Percentiles rank a stretch among this genome's conserved stretches.
Evolutionary conservation across 2,113 vertebrate genomes (phyloP).

Genomic region (Platichthys stellatus): DNA sequence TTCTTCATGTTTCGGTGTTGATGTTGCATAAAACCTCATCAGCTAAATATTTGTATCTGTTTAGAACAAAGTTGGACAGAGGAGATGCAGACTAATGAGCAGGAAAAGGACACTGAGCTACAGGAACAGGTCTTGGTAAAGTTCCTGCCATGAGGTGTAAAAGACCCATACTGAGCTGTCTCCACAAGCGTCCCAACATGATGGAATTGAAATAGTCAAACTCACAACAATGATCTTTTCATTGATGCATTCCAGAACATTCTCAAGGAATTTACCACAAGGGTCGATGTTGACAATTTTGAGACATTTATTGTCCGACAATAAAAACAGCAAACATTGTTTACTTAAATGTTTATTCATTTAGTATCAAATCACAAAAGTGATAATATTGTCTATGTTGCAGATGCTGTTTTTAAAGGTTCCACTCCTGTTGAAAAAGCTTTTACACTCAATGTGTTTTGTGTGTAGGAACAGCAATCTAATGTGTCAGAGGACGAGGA

Average conservation of each 20-base stretch:
- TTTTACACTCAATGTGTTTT: not conserved
- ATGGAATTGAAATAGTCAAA: no score
- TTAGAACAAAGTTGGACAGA: constrained; percentile 48
- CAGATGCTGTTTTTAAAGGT: not conserved
- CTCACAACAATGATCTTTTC: not conserved
- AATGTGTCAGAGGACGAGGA: constrained; percentile 37
- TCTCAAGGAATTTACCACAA: not conserved
- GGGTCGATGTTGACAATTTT: not conserved
- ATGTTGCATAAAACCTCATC: not conserved
- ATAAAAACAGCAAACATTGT: no score
- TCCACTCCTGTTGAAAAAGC: not conserved
- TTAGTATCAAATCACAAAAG: no score
- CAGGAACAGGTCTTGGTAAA: constrained; percentile 38
- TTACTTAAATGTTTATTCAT: no score
- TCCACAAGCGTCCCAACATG: no score
- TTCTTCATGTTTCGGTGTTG: not conserved
- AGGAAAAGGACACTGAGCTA: constrained; percentile 18
- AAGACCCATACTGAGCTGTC: no score
- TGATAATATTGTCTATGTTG: not conserved
- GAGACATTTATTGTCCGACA: not conserved
- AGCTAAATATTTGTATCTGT: constrained; percentile 18
- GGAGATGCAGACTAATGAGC: constrained; percentile 26
- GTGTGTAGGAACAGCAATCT: constrained; percentile 50
- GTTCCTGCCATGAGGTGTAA: no score
- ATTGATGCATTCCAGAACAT: not conserved